Evolutionary conservation across 64 coral and sea anemone genomes (phyloP).

Genomic region (Montipora efflorescens): DNA sequence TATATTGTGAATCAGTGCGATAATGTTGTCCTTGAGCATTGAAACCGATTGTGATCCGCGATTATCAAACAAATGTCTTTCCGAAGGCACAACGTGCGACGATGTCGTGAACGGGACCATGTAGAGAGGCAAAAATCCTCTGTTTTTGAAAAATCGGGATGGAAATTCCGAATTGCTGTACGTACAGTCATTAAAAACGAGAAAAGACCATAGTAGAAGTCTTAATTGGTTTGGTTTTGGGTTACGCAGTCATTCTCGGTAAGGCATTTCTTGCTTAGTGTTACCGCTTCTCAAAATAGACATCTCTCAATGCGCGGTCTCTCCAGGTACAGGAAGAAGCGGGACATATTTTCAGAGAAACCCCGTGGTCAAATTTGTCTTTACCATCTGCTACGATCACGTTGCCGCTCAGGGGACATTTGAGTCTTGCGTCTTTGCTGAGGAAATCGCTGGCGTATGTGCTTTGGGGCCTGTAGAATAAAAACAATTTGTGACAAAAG

Average conservation of each 20-base stretch:
- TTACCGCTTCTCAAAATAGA: constrained; percentile 69
- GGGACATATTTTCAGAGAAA: constrained; percentile 23
- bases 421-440: neutral
- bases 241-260: neutral
- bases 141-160: too few relatives aligned
- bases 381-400: neutral
- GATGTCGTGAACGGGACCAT: too few relatives aligned
- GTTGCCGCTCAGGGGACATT: constrained; percentile 33
- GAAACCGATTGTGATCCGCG: too few relatives aligned
- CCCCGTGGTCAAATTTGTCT: neutral
- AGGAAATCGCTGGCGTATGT: neutral
- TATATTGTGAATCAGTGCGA: neutral
- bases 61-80: too few relatives aligned
- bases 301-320: constrained; percentile 48
- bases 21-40: neutral
- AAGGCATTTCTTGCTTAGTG: too few relatives aligned
- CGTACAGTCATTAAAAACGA: neutral
- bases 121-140: too few relatives aligned
- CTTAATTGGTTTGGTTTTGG: neutral
- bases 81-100: too few relatives aligned
- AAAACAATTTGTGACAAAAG: neutral
- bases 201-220: neutral
- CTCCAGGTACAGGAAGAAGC: constrained; percentile 39
- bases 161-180: neutral
- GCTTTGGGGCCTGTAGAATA: neutral